phyloP scores from a whole-genome alignment of 2,888 invertebrate species.

The Brachycybe producta region DNA sequence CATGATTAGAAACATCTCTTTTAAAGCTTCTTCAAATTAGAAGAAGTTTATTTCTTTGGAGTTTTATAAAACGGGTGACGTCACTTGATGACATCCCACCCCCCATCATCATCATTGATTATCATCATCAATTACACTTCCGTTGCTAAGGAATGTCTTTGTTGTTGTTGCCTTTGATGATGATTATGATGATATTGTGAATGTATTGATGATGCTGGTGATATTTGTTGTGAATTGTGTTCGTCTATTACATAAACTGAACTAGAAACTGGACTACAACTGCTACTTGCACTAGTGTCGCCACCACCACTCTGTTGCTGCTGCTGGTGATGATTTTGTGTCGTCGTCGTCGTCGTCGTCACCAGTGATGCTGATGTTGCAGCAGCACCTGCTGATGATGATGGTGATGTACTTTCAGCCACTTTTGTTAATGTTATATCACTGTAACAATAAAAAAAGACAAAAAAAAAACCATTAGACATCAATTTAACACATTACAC shows the following conservation, averaged over 20 bases:
- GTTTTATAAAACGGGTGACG: too few species aligned
- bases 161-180: conserved; percentile 3
- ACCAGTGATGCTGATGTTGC: too few species aligned
- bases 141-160: conserved; percentile 12
- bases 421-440: conserved; percentile 2
- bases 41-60: too few species aligned
- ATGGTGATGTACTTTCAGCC: not conserved
- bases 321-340: not conserved
- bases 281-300: not conserved
- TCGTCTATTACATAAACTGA: conserved; percentile 17
- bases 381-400: conserved; percentile 2
- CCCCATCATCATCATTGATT: too few species aligned
- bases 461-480: not conserved
- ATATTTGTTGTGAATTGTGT: not conserved
- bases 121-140: conserved; percentile 17
- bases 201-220: not conserved
- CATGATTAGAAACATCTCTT: not conserved
- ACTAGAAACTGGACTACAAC: not conserved
- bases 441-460: conserved; percentile 7
- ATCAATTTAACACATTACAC: not conserved
- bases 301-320: not conserved
- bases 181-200: conserved; percentile 3
- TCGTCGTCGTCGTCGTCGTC: not conserved
- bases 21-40: too few species aligned
- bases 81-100: too few species aligned